These are phyloP conservation scores for Rhodeus uyekii DNA, from an alignment of 2,797 vertebrate genomes.

Conservation along the genomic window DNA sequence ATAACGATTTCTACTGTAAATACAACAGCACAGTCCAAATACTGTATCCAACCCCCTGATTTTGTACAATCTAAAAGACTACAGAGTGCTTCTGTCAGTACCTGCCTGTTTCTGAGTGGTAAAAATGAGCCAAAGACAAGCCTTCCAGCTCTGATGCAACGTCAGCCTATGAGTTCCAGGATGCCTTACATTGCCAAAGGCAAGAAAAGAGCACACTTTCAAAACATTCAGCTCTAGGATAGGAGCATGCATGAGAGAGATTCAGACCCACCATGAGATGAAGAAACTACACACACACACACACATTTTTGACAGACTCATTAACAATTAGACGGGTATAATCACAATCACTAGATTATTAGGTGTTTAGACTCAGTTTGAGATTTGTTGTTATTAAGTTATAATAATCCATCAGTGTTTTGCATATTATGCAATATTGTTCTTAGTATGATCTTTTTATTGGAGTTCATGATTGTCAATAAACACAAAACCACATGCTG, in stretches of 20 bases:
- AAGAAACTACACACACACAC: not conserved
- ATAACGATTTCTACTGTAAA: not conserved
- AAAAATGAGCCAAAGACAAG: constrained; percentile 28
- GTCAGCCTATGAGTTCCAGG: constrained; percentile 47
- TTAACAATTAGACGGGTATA: constrained; percentile 11
- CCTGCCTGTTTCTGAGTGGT: constrained; percentile 13
- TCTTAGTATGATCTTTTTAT: not conserved
- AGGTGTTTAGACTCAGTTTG: constrained; percentile 18
- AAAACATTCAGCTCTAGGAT: constrained; percentile 38
- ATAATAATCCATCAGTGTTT: constrained; percentile 2
- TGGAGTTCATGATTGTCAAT: constrained; percentile 2
- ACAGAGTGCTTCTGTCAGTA: not conserved
- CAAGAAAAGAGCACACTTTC: constrained; percentile 45
- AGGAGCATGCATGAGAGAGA: constrained; percentile 24
- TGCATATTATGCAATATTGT: too few relatives aligned
- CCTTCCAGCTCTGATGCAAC: constrained; percentile 44
- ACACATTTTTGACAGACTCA: constrained; percentile 11
- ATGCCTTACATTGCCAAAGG: constrained; percentile 47
- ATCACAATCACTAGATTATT: constrained; percentile 11
- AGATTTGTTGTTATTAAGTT: constrained; percentile 5
- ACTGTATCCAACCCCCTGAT: not conserved
- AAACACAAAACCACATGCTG: not conserved
- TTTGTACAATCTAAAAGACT: not conserved
- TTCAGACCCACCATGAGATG: not conserved
- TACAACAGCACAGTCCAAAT: constrained; percentile 3